Conservation (phyloP, 2,113 vertebrate species). For the Rhynchopsitta pachyrhyncha region DNA sequence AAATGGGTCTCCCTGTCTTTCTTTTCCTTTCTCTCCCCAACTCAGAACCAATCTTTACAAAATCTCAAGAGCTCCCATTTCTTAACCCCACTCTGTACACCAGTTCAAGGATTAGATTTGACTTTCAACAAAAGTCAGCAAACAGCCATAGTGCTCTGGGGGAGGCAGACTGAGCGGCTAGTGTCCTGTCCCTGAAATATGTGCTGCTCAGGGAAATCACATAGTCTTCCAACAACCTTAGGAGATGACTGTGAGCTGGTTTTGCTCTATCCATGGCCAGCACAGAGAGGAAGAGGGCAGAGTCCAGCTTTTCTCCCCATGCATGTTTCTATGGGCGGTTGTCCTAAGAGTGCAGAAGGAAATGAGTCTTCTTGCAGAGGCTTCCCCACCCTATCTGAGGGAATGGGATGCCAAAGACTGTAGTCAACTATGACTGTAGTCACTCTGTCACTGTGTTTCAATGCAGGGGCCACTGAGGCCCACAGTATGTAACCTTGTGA, state of each 20-base stretch:
- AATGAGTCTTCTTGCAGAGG: neutral
- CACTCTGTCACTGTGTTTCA: neutral
- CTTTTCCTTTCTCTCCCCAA: neutral
- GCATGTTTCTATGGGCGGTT: neutral
- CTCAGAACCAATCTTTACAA: neutral
- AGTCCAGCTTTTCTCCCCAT: neutral
- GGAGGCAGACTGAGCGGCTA: neutral
- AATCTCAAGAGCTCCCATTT: neutral
- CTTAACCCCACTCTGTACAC: neutral
- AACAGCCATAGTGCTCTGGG: neutral
- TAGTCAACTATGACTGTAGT: neutral
- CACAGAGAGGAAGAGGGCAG: neutral
- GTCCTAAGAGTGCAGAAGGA: neutral
- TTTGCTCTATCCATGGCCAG: neutral
- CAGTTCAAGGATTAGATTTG: neutral
- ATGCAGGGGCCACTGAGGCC: neutral
- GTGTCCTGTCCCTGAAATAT: neutral
- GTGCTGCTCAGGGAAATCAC: neutral
- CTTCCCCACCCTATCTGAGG: neutral
- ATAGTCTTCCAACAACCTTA: neutral
- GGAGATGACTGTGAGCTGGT: neutral
- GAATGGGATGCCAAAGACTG: neutral
- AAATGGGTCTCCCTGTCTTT: neutral
- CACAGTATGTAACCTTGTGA: neutral
- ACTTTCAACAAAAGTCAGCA: neutral